These are phyloP conservation scores for Ariolimax columbianus DNA, from an alignment of 2,888 invertebrate genomes.

Conservation along the genomic window DNA sequence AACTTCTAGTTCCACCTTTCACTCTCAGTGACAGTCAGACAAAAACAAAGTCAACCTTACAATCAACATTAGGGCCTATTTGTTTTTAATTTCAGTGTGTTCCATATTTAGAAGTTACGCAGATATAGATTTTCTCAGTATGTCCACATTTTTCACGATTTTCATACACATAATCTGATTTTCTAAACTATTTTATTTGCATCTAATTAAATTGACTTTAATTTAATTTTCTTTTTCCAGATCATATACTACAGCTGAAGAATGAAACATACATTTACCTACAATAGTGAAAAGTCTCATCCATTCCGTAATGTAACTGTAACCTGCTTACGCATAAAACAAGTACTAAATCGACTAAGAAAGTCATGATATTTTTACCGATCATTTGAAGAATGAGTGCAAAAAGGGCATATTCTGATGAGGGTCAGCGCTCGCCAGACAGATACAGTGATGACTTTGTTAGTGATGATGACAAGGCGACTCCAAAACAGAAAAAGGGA, in stretches of 20 bases:
- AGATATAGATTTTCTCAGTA: too few species aligned
- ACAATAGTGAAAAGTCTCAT: background rate
- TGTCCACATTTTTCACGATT: too few species aligned
- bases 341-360: background rate
- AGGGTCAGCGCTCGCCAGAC: constrained; percentile 7
- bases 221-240: background rate
- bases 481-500: constrained; percentile 5
- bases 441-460: constrained; percentile 57
- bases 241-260: background rate
- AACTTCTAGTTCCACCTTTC: too few species aligned
- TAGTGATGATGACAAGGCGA: constrained; percentile 53
- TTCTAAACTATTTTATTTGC: too few species aligned
- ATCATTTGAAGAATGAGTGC: background rate
- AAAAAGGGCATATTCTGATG: constrained; percentile 19
- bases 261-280: background rate
- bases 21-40: too few species aligned
- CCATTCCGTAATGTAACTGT: background rate
- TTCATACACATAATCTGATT: too few species aligned
- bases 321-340: background rate
- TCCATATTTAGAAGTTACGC: too few species aligned
- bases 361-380: background rate
- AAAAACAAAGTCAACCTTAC: too few species aligned
- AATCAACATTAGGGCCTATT: too few species aligned
- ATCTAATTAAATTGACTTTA: too few species aligned
- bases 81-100: too few species aligned